phyloP scores from a whole-genome alignment of 2,113 vertebrate species.

The Emydura subglobosa region DNA sequence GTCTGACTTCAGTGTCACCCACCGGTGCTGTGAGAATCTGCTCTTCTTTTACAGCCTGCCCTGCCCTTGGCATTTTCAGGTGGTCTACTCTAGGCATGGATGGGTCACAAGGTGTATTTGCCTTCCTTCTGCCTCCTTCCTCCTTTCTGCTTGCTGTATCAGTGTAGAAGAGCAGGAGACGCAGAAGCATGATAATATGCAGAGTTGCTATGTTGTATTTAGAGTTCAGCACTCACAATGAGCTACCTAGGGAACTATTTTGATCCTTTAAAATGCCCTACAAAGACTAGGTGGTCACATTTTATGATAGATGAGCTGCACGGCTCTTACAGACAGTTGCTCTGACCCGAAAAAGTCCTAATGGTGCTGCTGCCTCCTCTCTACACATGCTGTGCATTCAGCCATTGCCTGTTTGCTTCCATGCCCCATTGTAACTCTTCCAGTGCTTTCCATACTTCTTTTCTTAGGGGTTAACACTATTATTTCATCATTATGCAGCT shows the following conservation, averaged over 20 bases:
- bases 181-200: background rate
- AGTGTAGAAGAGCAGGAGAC: background rate
- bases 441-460: background rate
- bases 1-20: too few species aligned
- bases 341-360: background rate
- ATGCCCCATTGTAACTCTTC: background rate
- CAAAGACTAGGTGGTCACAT: background rate
- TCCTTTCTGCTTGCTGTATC: background rate
- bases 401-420: background rate
- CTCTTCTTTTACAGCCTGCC: too few species aligned
- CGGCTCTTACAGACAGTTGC: background rate
- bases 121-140: background rate
- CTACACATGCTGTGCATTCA: background rate
- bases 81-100: too few species aligned
- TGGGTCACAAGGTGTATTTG: background rate
- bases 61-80: too few species aligned
- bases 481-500: background rate
- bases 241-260: background rate
- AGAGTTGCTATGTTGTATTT: background rate
- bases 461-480: background rate
- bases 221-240: background rate
- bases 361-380: background rate
- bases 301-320: background rate
- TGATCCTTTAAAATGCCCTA: background rate
- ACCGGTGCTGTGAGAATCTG: too few species aligned